Evolutionary conservation across 2,113 vertebrate species (phyloP).

Genomic region (Aythya baeri): DNA sequence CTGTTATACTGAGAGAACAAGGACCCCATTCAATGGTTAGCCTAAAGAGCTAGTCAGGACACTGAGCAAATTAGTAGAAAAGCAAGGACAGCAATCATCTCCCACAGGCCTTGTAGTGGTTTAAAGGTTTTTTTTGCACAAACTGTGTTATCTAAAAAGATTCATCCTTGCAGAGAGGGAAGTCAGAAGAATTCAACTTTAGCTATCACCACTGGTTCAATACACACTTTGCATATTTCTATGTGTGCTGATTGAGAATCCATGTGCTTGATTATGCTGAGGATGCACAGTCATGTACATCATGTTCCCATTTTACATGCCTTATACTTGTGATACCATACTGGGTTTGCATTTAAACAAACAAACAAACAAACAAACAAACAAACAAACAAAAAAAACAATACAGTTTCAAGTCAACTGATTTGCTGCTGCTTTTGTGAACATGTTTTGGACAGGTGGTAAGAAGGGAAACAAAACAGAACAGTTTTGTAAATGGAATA

Average conservation of each 20-base stretch:
- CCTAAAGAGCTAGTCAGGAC: not conserved
- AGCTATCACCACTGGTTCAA: not conserved
- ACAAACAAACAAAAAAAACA: not conserved
- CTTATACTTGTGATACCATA: not conserved
- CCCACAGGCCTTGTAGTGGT: not conserved
- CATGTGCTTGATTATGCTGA: not conserved
- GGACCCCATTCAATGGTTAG: not conserved
- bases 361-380: not conserved
- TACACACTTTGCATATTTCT: rapidly evolving
- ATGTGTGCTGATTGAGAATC: not conserved
- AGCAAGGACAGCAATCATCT: not conserved
- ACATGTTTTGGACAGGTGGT: not conserved
- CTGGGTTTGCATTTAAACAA: not conserved
- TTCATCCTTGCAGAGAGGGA: not conserved
- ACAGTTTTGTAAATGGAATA: not conserved
- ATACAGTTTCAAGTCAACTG: not conserved
- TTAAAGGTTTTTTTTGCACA: not conserved
- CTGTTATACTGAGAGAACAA: not conserved
- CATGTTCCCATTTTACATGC: not conserved
- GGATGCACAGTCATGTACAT: not conserved
- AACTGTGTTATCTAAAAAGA: not conserved
- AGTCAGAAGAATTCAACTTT: not conserved
- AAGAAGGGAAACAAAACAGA: not conserved
- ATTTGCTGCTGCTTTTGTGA: not conserved
- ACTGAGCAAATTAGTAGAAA: not conserved